These are phyloP conservation scores for Botrylloides violaceus DNA, from an alignment of 23 tunicate species.

Conservation along the genomic window DNA sequence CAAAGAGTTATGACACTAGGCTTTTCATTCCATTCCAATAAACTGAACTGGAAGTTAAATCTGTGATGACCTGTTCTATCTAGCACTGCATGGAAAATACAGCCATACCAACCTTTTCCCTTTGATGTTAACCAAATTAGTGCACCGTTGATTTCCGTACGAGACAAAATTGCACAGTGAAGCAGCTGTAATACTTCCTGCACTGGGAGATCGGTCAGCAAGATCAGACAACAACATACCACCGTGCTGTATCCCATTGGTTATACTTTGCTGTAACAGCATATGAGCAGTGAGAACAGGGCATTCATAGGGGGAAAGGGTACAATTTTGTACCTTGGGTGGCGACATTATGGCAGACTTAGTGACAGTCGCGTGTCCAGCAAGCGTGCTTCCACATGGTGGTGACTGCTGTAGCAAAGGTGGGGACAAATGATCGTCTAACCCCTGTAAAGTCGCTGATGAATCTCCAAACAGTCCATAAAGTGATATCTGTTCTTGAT, in stretches of 20 bases:
- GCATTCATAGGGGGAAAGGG: slow-evolving; percentile 8
- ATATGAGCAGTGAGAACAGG: too few species aligned
- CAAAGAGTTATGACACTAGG: too few species aligned
- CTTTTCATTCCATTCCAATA: too few species aligned
- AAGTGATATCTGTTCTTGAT: slow-evolving; percentile 37
- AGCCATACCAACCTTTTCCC: too few species aligned
- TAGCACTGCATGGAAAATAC: too few species aligned
- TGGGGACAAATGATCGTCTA: slow-evolving; percentile 38
- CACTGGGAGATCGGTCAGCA: slow-evolving; percentile 34
- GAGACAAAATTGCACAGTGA: slow-evolving; percentile 19
- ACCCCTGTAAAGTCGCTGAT: slow-evolving; percentile 18
- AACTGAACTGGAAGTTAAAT: too few species aligned
- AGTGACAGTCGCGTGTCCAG: neutral
- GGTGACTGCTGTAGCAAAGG: slow-evolving; percentile 42
- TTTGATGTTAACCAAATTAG: slow-evolving; percentile 13
- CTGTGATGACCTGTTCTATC: too few species aligned
- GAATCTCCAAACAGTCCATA: slow-evolving; percentile 86
- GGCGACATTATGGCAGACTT: neutral
- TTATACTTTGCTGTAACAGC: neutral
- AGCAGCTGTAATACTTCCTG: slow-evolving; percentile 9
- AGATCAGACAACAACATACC: slow-evolving; percentile 56
- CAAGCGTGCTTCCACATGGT: slow-evolving; percentile 13
- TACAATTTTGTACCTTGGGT: slow-evolving; percentile 1
- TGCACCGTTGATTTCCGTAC: slow-evolving; percentile 13
- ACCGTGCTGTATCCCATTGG: slow-evolving; percentile 15